Evolutionary conservation across 2,888 invertebrate genomes (phyloP).

Genomic region (Hirtodrosophila duncani): DNA sequence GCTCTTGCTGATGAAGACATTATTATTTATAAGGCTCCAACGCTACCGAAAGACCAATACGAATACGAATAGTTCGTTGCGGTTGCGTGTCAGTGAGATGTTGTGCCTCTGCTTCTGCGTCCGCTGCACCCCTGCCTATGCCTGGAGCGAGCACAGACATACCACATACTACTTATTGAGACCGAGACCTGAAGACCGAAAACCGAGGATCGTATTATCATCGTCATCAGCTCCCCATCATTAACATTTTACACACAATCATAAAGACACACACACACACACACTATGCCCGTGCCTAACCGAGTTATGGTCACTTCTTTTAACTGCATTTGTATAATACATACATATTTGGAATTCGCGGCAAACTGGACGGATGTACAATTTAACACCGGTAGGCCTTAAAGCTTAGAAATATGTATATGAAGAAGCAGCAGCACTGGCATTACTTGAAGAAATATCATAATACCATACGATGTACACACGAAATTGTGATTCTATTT

Average conservation of each 20-base stretch:
- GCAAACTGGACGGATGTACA: too few species aligned
- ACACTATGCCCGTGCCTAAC: not conserved
- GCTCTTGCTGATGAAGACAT: slow-evolving; percentile 53
- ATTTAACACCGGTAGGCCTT: too few species aligned
- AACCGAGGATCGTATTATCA: slow-evolving; percentile 26
- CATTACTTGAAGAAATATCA: too few species aligned
- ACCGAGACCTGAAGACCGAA: too few species aligned
- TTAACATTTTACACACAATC: slow-evolving; percentile 11
- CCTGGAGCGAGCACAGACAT: slow-evolving; percentile 27
- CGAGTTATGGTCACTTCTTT: not conserved
- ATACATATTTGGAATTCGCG: too few species aligned
- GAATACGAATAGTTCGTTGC: too few species aligned
- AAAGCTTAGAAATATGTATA: too few species aligned
- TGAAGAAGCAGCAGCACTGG: too few species aligned
- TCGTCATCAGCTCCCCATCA: slow-evolving; percentile 27
- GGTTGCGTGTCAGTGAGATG: slow-evolving; percentile 22
- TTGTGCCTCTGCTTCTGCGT: slow-evolving; percentile 7
- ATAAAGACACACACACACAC: too few species aligned
- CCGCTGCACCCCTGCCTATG: slow-evolving; percentile 8
- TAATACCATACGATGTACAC: too few species aligned
- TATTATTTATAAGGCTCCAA: slow-evolving; percentile 60
- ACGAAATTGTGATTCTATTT: too few species aligned
- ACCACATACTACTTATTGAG: too few species aligned
- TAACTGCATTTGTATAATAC: not conserved
- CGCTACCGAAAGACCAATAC: slow-evolving; percentile 50